Evolutionary conservation across 2,113 vertebrate species (phyloP).

Genomic region (Pollimyrus isidori): DNA sequence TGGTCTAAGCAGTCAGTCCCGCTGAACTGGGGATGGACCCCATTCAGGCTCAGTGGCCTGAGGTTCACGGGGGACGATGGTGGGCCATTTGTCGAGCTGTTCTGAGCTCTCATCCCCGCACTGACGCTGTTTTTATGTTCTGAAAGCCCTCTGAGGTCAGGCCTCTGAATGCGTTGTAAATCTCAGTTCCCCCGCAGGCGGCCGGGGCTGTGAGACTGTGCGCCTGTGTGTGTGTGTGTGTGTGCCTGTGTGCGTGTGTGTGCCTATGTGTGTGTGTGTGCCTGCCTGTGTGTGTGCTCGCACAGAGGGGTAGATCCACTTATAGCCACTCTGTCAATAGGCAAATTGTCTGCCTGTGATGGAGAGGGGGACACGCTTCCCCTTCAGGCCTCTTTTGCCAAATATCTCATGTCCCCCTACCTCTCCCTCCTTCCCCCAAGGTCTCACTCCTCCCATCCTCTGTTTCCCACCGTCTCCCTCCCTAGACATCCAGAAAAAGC

Average conservation of each 20-base stretch:
- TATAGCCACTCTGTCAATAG: neutral
- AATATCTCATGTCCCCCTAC: neutral
- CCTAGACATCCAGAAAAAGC: constrained; percentile 91
- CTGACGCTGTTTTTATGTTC: neutral
- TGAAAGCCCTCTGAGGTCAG: neutral
- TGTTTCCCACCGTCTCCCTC: constrained; percentile 14
- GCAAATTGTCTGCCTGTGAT: neutral
- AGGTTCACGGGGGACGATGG: too few species aligned
- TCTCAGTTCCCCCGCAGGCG: neutral
- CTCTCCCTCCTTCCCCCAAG: neutral
- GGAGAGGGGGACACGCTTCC: neutral
- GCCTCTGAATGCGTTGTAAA: neutral
- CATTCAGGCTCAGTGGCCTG: neutral
- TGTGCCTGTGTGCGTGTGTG: neutral
- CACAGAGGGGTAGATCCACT: neutral
- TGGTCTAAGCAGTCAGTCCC: neutral
- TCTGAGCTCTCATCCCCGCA: neutral
- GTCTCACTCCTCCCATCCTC: constrained; percentile 16
- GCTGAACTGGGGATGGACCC: neutral
- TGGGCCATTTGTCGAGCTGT: neutral
- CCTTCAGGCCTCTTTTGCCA: neutral
- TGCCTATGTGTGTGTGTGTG: too few species aligned
- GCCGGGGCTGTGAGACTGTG: neutral
- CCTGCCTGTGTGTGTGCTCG: neutral
- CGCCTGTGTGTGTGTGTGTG: neutral